Evolutionary conservation across 2,888 invertebrate species (phyloP).

Genomic region (Caenorhabditis becei): DNA sequence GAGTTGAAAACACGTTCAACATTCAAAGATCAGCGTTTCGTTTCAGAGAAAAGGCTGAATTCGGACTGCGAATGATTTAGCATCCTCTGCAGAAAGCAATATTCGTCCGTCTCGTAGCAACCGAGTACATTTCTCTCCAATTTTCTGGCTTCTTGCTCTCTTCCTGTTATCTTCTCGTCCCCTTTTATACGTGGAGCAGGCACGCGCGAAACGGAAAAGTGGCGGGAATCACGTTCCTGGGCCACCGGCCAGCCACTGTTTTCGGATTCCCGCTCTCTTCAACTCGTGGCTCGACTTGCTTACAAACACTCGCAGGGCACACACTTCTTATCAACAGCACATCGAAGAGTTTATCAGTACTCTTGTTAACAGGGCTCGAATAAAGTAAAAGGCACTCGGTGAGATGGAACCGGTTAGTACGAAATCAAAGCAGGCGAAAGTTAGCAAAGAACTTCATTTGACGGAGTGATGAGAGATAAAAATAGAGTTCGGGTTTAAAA

Average conservation of each 20-base stretch:
- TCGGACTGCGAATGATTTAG: no score
- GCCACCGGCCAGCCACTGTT: slow-evolving; percentile 11
- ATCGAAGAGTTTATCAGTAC: slow-evolving; percentile 19
- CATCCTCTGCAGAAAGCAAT: no score
- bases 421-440: background rate
- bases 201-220: slow-evolving; percentile 25
- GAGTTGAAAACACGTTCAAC: no score
- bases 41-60: no score
- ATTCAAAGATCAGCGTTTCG: no score
- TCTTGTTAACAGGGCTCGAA: background rate
- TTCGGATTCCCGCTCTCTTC: slow-evolving; percentile 5
- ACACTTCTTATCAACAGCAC: slow-evolving; percentile 39
- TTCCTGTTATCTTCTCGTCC: background rate
- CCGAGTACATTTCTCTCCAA: no score
- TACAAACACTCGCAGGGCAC: slow-evolving; percentile 19
- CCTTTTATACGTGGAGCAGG: slow-evolving; percentile 6
- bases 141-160: background rate
- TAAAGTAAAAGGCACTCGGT: slow-evolving; percentile 6
- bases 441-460: slow-evolving; percentile 10
- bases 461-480: background rate
- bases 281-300: slow-evolving; percentile 13
- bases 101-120: no score
- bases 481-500: slow-evolving; percentile 5
- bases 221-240: slow-evolving; percentile 41
- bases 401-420: slow-evolving; percentile 7